phyloP scores from a whole-genome alignment of 1,140 invertebrate genomes.

The Drosophila murphyi region DNA sequence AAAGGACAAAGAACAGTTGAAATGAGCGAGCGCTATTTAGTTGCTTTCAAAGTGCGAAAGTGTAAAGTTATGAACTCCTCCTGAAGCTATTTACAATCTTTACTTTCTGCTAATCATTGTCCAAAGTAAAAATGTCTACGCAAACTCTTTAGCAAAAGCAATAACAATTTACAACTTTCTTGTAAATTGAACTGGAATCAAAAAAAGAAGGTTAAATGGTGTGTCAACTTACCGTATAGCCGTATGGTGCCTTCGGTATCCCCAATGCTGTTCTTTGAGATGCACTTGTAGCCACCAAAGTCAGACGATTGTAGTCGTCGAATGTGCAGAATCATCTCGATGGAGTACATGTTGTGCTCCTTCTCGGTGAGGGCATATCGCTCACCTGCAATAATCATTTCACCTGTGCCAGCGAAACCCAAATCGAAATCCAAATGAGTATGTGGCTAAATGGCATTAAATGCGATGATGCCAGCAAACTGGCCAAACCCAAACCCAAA shows the following conservation, averaged over 20 bases:
- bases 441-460: background rate
- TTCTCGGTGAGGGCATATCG: slow-evolving; percentile 91
- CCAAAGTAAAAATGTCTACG: no score
- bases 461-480: background rate
- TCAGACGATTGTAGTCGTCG: slow-evolving; percentile 90
- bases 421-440: slow-evolving; percentile 26
- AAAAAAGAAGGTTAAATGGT: background rate
- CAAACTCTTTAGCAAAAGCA: no score
- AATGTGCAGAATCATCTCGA: slow-evolving; percentile 92
- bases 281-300: slow-evolving; percentile 95
- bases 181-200: background rate
- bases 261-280: slow-evolving; percentile 96
- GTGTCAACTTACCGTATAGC: slow-evolving; percentile 89
- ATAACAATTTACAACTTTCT: no score
- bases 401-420: slow-evolving; percentile 86
- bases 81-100: no score
- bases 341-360: slow-evolving; percentile 90
- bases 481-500: background rate
- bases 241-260: slow-evolving; percentile 94
- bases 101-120: no score
- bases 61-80: no score
- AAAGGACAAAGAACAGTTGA: background rate
- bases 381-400: slow-evolving; percentile 94
- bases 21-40: no score
- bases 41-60: no score